phyloP scores from a whole-genome alignment of 2,888 invertebrate genomes.

The Andrena haemorrhoa region DNA sequence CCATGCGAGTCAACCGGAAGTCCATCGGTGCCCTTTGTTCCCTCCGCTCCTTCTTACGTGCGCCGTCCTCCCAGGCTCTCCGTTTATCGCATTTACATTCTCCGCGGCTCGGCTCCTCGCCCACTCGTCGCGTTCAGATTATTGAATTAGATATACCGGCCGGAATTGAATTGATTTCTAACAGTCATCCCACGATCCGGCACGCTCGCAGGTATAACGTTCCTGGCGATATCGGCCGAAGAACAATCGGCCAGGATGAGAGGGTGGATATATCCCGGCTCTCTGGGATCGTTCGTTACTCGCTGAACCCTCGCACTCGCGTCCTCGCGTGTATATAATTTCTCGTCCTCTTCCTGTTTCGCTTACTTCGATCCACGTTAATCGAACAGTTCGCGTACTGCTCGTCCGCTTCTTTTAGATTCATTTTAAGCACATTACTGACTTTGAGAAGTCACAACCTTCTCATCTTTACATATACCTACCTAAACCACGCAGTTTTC shows the following conservation, averaged over 20 bases:
- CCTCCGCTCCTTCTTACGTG: slow-evolving; percentile 50
- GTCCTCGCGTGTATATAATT: background rate
- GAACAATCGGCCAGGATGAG: slow-evolving; percentile 31
- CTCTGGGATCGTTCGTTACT: slow-evolving; percentile 2
- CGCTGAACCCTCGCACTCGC: background rate
- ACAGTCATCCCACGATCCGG: slow-evolving; percentile 75
- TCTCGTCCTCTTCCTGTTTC: background rate
- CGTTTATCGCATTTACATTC: slow-evolving; percentile 74
- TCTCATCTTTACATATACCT: too few species aligned
- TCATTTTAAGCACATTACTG: too few species aligned
- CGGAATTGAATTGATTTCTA: slow-evolving; percentile 79
- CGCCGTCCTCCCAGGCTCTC: slow-evolving; percentile 57
- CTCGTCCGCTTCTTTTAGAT: too few species aligned
- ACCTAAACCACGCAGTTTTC: too few species aligned
- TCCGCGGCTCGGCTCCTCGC: slow-evolving; percentile 60
- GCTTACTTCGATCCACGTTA: background rate
- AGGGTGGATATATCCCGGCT: slow-evolving; percentile 26
- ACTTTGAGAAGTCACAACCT: too few species aligned
- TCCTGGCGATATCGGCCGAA: slow-evolving; percentile 21
- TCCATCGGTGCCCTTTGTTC: slow-evolving; percentile 73
- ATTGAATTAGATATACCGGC: slow-evolving; percentile 82
- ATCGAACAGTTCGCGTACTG: background rate
- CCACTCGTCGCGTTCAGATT: slow-evolving; percentile 76
- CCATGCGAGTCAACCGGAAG: slow-evolving; percentile 79
- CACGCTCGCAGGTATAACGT: slow-evolving; percentile 63